Conservation (phyloP, 2,797 vertebrate species). For the Bryconaethiops microstoma region DNA sequence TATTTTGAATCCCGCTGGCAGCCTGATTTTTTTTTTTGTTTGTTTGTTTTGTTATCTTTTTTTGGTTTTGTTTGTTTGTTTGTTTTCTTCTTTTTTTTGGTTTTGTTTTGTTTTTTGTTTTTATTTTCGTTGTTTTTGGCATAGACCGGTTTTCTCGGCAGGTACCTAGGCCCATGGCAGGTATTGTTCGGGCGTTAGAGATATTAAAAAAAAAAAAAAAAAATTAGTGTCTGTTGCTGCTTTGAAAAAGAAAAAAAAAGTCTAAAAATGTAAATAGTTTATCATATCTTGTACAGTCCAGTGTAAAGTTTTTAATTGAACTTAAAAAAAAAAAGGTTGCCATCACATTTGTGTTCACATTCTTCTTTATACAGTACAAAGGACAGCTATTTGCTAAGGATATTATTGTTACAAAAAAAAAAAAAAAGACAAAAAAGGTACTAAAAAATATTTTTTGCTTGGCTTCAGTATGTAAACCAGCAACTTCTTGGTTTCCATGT, state of each 20-base stretch:
- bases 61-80: background rate
- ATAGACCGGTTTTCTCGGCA: constrained; percentile 85
- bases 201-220: constrained; percentile 67
- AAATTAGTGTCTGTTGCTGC: constrained; percentile 99
- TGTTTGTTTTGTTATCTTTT: background rate
- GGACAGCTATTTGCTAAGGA: constrained; percentile 89
- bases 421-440: constrained; percentile 75
- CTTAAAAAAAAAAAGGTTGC: constrained; percentile 90
- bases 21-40: constrained; percentile 79
- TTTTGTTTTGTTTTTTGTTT: no score
- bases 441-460: constrained; percentile 82
- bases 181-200: constrained; percentile 94
- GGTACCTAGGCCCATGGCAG: constrained; percentile 92
- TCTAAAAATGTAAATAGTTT: constrained; percentile 99
- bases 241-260: constrained; percentile 95
- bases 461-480: constrained; percentile 95
- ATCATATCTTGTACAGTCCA: constrained; percentile 99
- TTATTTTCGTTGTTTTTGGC: constrained; percentile 62
- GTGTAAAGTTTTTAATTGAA: constrained; percentile 99
- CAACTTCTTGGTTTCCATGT: constrained; percentile 95
- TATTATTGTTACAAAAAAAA: constrained; percentile 83
- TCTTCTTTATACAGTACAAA: constrained; percentile 93
- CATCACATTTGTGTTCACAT: constrained; percentile 95
- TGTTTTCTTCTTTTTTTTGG: background rate
- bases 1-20: constrained; percentile 82